These are phyloP conservation scores for Pseudochromis fuscus DNA, from an alignment of 2,797 vertebrate genomes.

Conservation along the genomic window DNA sequence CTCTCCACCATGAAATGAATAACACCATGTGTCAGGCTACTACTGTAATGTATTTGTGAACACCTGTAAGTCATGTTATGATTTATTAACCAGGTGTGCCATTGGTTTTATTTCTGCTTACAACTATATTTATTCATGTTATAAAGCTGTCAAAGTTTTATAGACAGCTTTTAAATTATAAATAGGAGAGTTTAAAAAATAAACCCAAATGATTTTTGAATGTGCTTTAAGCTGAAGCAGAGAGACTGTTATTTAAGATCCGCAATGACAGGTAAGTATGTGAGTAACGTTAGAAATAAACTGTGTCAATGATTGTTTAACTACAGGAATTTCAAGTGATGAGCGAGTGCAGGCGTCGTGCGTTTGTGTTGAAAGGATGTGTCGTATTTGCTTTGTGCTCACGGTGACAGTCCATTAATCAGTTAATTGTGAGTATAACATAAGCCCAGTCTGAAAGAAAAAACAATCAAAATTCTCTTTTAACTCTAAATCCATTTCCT, in stretches of 20 bases:
- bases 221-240: not conserved
- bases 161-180: not conserved
- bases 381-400: constrained; percentile 17
- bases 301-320: not conserved
- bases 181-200: constrained; percentile 7
- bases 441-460: constrained; percentile 19
- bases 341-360: not conserved
- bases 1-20: not conserved
- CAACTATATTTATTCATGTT: not conserved
- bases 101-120: not conserved
- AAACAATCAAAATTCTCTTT: constrained; percentile 6
- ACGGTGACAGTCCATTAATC: constrained; percentile 24
- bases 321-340: not conserved
- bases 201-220: not conserved
- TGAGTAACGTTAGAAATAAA: not conserved
- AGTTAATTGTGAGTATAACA: constrained; percentile 13
- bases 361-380: not conserved
- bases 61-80: not conserved
- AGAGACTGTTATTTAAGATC: not conserved
- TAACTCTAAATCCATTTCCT: constrained; percentile 36
- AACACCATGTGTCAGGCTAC: constrained; percentile 5
- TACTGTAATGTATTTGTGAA: not conserved
- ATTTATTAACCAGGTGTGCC: not conserved
- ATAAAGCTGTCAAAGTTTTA: not conserved
- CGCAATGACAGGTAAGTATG: constrained; percentile 10